Base-by-base conservation (phyloP, 2,113 vertebrate genomes). In the Phyllopteryx taeniolatus region DNA sequence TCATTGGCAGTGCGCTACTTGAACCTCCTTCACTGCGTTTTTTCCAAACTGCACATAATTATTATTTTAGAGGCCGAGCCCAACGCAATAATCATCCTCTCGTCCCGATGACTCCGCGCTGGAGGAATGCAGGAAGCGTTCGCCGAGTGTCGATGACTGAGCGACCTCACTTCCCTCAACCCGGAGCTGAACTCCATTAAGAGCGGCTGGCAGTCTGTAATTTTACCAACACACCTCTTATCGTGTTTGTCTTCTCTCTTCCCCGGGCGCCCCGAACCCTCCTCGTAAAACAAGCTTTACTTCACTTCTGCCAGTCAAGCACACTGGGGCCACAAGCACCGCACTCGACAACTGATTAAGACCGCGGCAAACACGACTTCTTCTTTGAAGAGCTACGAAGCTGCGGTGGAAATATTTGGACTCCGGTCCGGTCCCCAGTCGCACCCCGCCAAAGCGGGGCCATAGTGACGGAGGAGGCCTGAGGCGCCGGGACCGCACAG, bases 161-260 rank as follows among this genome's bases (percentile, higher is more conserved):
- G 82, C 78, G 87, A 90, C 87, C 85, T 90, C 77, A 83, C 82
- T 87, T 91, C 81, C 83, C 84, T 83, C 90, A 88, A 85, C 90
- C 90, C 85, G 39, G 77, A 82, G 77, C 78, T 90, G 91, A 92
- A 92, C 92, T 90, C 87, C 87, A 89, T 90, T 89, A 88, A 85
- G 81, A n/a, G 79, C 76, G 65, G 85, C 72, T 81, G 68, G 81
- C 62, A 88, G 83, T 86, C 90, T 92, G 91, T 93, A 90, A 92
- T 93, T 92, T 92, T 79, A 83, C 83, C 83, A 82, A 77, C 83
- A 86, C 31, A 81, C 81, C 85, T 87, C 88, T 90, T 86, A 89
- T 90, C 86, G 75, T 87, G 83, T 86, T 87, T 86, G 87, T 84
- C 84, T 89, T 68, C 81, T 84, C 76, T 84, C 80, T 72, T 79